Conservation (phyloP, 2,797 vertebrate species). For the Dendrocincla tyrannina region DNA sequence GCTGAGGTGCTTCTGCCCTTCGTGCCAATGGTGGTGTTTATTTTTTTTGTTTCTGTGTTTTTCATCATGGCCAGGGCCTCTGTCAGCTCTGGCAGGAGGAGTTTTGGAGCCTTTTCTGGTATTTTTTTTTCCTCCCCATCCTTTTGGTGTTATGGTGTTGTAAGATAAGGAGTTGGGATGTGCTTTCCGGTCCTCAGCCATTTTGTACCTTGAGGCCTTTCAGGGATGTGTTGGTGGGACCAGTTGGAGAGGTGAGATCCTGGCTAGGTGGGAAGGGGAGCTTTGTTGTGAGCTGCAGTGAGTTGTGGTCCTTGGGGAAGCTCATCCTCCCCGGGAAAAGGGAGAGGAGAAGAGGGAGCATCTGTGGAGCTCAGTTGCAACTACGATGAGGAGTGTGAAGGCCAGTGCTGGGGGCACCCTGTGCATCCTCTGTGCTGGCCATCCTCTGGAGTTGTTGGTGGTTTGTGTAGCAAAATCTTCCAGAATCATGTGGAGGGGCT, state of each 20-base stretch:
- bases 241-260: accelerated
- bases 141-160: accelerated
- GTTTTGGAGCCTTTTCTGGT: not conserved
- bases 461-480: not conserved
- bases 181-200: constrained; percentile 46
- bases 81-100: accelerated
- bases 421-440: not conserved
- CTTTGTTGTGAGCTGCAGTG: accelerated
- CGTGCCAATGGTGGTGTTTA: accelerated
- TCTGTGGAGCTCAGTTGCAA: not conserved
- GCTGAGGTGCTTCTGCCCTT: not conserved
- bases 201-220: constrained; percentile 40
- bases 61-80: not conserved
- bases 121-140: accelerated
- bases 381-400: accelerated
- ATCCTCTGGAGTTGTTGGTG: not conserved
- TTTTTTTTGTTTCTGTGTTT: not conserved
- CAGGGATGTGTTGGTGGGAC: not conserved
- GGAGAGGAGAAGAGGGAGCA: not conserved
- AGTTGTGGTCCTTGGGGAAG: not conserved
- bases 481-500: accelerated
- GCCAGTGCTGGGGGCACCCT: not conserved
- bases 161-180: not conserved
- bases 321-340: accelerated
- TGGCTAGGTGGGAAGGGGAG: not conserved